Percentiles rank a stretch among this genome's conserved stretches.
Evolutionary conservation across 2,797 vertebrate genomes (phyloP).

Genomic region (Gallinago stenura): DNA sequence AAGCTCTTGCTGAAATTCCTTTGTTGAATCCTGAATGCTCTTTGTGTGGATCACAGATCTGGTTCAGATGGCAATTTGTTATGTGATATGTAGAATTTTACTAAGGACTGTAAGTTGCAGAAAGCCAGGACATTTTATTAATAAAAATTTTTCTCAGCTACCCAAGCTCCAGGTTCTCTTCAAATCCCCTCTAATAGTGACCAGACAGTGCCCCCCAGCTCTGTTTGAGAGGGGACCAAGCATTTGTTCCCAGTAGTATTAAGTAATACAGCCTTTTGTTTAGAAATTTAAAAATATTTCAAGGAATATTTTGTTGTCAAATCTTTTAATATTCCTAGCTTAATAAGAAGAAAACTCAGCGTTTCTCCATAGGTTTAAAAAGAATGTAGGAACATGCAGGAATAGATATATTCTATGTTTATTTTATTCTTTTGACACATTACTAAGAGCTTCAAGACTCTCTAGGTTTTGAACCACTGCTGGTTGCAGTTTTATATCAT

Average conservation of each 20-base stretch:
- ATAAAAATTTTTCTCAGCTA: background rate
- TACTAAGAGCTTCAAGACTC: background rate
- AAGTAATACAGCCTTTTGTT: background rate
- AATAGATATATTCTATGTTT: background rate
- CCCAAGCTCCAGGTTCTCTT: background rate
- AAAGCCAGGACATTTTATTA: background rate
- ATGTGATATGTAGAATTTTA: background rate
- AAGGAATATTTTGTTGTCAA: background rate
- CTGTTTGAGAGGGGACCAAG: background rate
- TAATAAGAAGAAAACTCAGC: background rate
- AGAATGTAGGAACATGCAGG: background rate
- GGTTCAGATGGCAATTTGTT: background rate
- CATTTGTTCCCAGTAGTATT: background rate
- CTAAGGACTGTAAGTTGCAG: background rate
- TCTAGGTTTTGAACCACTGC: background rate
- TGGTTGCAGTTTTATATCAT: slow-evolving; percentile 16
- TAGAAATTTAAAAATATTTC: background rate
- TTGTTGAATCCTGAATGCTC: background rate
- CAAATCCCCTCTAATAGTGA: background rate
- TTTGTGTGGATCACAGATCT: background rate
- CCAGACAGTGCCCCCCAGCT: background rate
- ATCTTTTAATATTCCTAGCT: background rate
- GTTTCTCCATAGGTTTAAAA: background rate
- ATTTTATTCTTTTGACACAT: background rate
- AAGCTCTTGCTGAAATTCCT: background rate